Conservation (phyloP, 2,888 invertebrate genomes). For the Pseudococcus jackbeardsleyi region DNA sequence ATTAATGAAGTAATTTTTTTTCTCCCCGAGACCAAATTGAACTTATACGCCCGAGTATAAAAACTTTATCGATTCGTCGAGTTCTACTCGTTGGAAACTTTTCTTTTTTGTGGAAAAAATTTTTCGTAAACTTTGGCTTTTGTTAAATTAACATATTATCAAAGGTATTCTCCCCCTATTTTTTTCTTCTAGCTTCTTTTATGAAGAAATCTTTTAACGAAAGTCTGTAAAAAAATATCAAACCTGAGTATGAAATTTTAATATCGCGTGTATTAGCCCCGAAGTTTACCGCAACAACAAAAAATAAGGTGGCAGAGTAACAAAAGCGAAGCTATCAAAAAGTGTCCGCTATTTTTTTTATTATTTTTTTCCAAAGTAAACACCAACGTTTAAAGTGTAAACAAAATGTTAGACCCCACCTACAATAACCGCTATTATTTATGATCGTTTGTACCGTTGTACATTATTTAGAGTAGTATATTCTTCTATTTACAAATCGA, state of each 20-base stretch:
- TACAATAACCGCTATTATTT: conserved; percentile 58
- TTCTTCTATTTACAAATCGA: conserved; percentile 51
- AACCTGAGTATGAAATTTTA: conserved; percentile 43
- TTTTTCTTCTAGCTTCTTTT: not conserved
- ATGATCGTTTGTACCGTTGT: conserved; percentile 57
- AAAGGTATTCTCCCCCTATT: not conserved
- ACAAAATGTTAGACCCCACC: conserved; percentile 56
- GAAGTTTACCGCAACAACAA: conserved; percentile 28
- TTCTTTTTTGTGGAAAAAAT: not conserved
- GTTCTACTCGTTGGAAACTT: not conserved
- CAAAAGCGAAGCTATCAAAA: conserved; percentile 56
- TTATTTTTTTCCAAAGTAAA: conserved; percentile 47
- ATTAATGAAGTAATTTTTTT: conserved; percentile 11
- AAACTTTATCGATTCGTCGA: not conserved
- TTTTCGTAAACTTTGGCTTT: not conserved
- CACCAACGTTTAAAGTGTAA: conserved; percentile 56
- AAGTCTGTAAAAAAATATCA: conserved; percentile 31
- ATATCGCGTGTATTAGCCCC: conserved; percentile 41
- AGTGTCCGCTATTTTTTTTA: conserved; percentile 53
- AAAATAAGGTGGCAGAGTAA: conserved; percentile 50
- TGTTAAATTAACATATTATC: conserved; percentile 41
- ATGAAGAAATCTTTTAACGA: conserved; percentile 41
- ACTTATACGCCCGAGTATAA: not conserved
- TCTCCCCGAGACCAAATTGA: not conserved
- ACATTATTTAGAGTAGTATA: conserved; percentile 44